phyloP scores from a whole-genome alignment of 2,113 vertebrate species.

The Oncorhynchus gorbuscha region DNA sequence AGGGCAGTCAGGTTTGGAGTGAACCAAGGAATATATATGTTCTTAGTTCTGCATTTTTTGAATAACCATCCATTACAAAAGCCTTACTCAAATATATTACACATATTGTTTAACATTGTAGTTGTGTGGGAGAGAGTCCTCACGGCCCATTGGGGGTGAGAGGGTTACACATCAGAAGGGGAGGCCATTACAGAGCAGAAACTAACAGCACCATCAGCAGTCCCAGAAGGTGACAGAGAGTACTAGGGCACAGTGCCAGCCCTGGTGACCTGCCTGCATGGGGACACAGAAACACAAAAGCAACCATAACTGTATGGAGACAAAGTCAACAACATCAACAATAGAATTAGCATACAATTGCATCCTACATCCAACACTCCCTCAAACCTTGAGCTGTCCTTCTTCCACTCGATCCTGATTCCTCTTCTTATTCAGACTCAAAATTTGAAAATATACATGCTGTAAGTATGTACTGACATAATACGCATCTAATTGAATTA shows the following conservation, averaged over 20 bases:
- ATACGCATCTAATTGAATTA: no score
- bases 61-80: no score
- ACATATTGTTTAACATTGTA: no score
- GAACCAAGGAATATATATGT: no score
- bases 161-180: constrained; percentile 43
- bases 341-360: background rate
- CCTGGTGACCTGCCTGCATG: constrained; percentile 63
- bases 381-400: background rate
- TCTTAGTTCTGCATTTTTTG: no score
- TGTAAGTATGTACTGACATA: no score
- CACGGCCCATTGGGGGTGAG: constrained; percentile 36
- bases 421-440: background rate
- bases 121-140: background rate
- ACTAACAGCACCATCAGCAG: constrained; percentile 61
- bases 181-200: constrained; percentile 10
- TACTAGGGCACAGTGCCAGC: constrained; percentile 45
- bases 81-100: no score
- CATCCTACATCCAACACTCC: background rate
- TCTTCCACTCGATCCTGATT: background rate
- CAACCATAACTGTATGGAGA: background rate
- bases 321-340: background rate
- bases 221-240: constrained; percentile 51
- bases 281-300: constrained; percentile 23
- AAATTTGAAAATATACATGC: background rate
- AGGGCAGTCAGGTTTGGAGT: no score